Evolutionary conservation across 2,113 vertebrate genomes (phyloP).

Genomic region (Carassius gibelio): DNA sequence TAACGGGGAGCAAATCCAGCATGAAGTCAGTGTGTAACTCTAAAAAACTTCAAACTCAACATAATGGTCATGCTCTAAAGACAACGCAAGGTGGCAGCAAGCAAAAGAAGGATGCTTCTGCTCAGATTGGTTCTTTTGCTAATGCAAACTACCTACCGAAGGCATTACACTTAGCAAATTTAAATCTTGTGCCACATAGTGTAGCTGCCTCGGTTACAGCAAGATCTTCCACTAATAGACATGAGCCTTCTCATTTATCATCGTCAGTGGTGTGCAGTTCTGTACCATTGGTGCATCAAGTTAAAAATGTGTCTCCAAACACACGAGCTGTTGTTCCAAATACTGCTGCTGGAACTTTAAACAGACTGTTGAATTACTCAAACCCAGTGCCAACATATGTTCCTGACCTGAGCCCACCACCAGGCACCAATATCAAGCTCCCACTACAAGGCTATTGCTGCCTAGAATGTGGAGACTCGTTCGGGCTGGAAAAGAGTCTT

Average conservation of each 20-base stretch:
- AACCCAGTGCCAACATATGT: conserved; percentile 91
- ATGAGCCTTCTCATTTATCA: conserved; percentile 73
- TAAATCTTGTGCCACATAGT: conserved; percentile 95
- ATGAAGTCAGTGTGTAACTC: conserved; percentile 62
- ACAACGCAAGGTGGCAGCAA: conserved; percentile 66
- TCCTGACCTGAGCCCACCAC: conserved; percentile 88
- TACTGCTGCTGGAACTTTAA: conserved; percentile 82
- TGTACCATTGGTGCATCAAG: conserved; percentile 91
- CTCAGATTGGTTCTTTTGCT: conserved; percentile 51
- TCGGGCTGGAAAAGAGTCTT: conserved; percentile 91
- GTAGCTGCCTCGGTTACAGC: conserved; percentile 88
- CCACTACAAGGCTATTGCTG: conserved; percentile 89
- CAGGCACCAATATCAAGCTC: conserved; percentile 82
- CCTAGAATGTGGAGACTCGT: conserved; percentile 93
- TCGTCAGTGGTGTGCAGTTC: conserved; percentile 78
- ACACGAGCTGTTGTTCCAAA: conserved; percentile 58
- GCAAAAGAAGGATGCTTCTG: conserved; percentile 67
- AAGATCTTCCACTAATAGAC: conserved; percentile 76
- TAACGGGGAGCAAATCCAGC: conserved; percentile 60
- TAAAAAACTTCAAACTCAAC: conserved; percentile 63
- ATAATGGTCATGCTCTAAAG: conserved; percentile 59
- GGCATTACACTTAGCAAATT: conserved; percentile 93
- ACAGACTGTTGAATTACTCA: conserved; percentile 85
- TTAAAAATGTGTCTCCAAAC: conserved; percentile 81
- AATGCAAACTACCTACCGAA: conserved; percentile 86